These are phyloP conservation scores for Leptopilina myrica DNA, from an alignment of 2,888 invertebrate genomes.

Conservation along the genomic window DNA sequence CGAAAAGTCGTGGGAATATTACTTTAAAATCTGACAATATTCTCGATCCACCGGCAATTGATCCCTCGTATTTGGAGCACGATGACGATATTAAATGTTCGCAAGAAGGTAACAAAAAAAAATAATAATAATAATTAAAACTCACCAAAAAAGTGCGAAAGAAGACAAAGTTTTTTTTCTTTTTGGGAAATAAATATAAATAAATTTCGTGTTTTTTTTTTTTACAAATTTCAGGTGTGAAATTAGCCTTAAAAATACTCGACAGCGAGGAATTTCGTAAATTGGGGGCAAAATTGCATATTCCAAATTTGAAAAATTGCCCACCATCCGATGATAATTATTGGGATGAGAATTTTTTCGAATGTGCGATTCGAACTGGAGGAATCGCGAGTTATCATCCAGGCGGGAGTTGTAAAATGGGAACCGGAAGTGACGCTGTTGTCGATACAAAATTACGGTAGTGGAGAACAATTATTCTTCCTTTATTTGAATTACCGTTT, in stretches of 20 bases:
- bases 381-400: conserved; percentile 88
- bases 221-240: conserved; percentile 49
- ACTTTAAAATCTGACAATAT: conserved; percentile 80
- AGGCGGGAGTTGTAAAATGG: conserved; percentile 88
- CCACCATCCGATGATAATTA: conserved; percentile 78
- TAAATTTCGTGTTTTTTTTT: too few species aligned
- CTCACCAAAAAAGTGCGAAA: too few species aligned
- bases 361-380: conserved; percentile 82
- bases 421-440: conserved; percentile 78
- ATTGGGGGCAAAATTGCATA: conserved; percentile 82
- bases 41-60: conserved; percentile 81
- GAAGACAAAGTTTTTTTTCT: too few species aligned
- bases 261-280: conserved; percentile 80
- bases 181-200: too few species aligned
- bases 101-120: conserved; percentile 77
- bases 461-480: not conserved
- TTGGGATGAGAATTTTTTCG: conserved; percentile 79
- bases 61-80: conserved; percentile 85
- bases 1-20: conserved; percentile 84
- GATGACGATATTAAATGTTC: conserved; percentile 82
- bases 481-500: too few species aligned
- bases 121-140: not conserved
- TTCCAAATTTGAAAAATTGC: conserved; percentile 82
- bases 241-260: conserved; percentile 79
- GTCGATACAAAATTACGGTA: conserved; percentile 84